phyloP scores from a whole-genome alignment of 1,140 invertebrate species.

The Saccostrea echinata region DNA sequence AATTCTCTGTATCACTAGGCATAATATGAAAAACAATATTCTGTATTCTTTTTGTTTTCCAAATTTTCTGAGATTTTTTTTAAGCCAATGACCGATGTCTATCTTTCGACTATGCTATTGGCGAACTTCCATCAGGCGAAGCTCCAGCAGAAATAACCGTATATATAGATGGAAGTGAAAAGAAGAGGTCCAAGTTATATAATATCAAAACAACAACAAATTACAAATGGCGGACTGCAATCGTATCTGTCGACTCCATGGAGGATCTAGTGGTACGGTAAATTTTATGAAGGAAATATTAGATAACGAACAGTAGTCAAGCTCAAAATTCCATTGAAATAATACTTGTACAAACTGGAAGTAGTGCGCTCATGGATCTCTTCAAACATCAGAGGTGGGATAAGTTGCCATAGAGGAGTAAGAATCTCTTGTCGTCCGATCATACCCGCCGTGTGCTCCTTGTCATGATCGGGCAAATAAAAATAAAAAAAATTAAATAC shows the following conservation, averaged over 20 bases:
- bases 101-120: neutral
- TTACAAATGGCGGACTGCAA: neutral
- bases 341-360: neutral
- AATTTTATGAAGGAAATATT: neutral
- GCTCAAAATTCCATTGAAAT: no score
- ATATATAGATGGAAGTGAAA: neutral
- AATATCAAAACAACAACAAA: neutral
- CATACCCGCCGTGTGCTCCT: no score
- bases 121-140: neutral
- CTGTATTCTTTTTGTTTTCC: no score
- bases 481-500: no score
- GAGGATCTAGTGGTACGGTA: neutral
- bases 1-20: no score
- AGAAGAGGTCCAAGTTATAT: neutral
- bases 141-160: neutral
- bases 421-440: no score
- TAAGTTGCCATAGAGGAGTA: no score
- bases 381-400: neutral
- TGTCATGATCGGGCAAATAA: no score
- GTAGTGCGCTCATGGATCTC: no score
- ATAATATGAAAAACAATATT: no score
- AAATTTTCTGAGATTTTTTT: neutral
- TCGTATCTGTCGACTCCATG: neutral
- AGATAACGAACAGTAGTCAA: no score
- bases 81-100: neutral